A percentile compares a stretch with the other conserved stretches of the same genome.
Evolutionary conservation across 2,888 invertebrate species (phyloP).

Genomic region (Proisotoma minuta): DNA sequence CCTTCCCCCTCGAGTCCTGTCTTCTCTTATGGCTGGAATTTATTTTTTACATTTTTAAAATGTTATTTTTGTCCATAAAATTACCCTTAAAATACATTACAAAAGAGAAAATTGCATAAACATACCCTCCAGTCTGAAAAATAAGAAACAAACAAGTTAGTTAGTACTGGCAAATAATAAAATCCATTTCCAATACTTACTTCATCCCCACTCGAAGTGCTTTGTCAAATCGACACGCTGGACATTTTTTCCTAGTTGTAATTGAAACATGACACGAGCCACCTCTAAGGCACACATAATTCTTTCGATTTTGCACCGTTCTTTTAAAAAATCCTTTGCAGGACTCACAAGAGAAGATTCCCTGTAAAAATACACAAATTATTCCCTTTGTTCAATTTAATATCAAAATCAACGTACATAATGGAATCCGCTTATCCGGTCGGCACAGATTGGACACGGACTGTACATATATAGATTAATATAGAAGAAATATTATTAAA

Average conservation of each 20-base stretch:
- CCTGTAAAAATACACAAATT: neutral
- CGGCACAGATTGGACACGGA: conserved; percentile 91
- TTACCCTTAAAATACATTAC: neutral
- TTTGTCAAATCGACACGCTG: conserved; percentile 93
- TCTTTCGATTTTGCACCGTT: conserved; percentile 96
- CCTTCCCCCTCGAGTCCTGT: conserved; percentile 88
- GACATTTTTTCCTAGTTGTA: conserved; percentile 91
- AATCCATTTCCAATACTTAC: conserved; percentile 65
- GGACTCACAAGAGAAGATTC: conserved; percentile 94
- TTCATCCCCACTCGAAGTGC: conserved; percentile 96
- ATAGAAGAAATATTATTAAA: conserved; percentile 8
- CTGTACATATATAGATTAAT: too few relatives aligned
- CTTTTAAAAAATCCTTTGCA: conserved; percentile 98
- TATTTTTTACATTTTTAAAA: neutral
- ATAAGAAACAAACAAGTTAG: neutral
- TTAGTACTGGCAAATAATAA: neutral
- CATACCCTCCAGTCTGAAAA: too few relatives aligned
- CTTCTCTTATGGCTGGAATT: conserved; percentile 77
- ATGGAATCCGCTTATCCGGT: conserved; percentile 94
- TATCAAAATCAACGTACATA: conserved; percentile 62
- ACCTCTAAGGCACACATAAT: conserved; percentile 86
- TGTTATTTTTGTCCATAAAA: neutral
- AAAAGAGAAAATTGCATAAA: neutral
- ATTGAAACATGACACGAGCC: conserved; percentile 89
- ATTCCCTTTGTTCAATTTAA: neutral